These are phyloP conservation scores for Pristis pectinata DNA, from an alignment of 2,797 vertebrate species.

Conservation along the genomic window DNA sequence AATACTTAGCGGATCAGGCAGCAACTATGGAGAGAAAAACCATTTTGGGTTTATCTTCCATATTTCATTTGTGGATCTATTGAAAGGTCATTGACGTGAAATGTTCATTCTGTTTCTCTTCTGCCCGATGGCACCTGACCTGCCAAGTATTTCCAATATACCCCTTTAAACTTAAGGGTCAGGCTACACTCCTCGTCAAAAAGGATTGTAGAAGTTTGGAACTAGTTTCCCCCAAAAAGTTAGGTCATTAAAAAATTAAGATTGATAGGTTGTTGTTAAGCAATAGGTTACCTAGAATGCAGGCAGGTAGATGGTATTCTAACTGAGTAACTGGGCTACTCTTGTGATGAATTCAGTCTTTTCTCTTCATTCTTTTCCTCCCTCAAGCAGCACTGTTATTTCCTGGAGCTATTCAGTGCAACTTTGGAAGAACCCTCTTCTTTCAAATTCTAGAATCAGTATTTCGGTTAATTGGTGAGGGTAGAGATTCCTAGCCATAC, in stretches of 20 bases:
- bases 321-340: no score
- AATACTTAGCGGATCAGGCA: no score
- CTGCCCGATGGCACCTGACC: no score
- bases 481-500: background rate
- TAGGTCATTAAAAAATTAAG: background rate
- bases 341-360: background rate
- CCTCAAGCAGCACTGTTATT: background rate
- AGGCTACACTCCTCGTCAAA: background rate
- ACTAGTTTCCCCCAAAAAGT: background rate
- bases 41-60: no score
- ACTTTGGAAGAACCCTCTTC: background rate
- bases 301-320: no score
- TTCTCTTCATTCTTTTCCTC: background rate
- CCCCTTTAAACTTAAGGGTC: no score
- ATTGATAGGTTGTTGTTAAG: background rate
- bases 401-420: background rate
- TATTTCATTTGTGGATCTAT: no score
- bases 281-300: background rate
- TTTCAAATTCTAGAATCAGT: slow-evolving; percentile 18
- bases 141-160: no score
- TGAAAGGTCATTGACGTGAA: no score
- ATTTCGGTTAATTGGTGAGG: slow-evolving; percentile 14
- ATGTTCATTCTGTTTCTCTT: no score
- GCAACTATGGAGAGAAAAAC: no score
- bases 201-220: background rate